Evolutionary conservation across 2,797 vertebrate species (phyloP), one percentile per base, ranked within the genome.

Genomic region (Pantherophis vulpinus): DNA sequence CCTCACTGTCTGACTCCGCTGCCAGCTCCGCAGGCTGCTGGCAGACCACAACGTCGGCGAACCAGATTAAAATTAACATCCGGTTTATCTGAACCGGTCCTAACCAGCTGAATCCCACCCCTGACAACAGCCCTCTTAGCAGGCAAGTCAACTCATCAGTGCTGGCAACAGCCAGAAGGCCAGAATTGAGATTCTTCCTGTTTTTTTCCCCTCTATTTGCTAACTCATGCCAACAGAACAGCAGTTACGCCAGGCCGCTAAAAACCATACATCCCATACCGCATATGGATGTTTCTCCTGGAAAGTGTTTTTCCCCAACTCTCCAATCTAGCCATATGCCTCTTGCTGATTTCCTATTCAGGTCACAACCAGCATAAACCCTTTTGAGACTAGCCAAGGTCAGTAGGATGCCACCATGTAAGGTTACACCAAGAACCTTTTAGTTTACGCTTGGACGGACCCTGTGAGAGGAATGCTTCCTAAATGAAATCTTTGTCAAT

Each of bases 401-500:
- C 74, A 47, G 37, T 47, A 12, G 10, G 4, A 83, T 47, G 74
- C 74, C 20, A 12, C 20, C 20, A 25, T 25, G 37, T 83, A 83
- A 23, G 37, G 20, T 25, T 47, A 47, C 37, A 83, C 37, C 74
- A 83, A 83, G 10, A 47, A 11, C 37, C 74, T 5, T 83, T 47
- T 47, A 5, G 32, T 88, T 56, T 89, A 90, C 94, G 92, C 60
- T 94, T 59, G 18, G 90, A 42, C 54, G 93, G 66, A 93, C 13
- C 66, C 16, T 70, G 14, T 9, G 51, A 70, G 54, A 93, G 51
- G 4, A 95, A 95, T 74, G 60, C 42, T 47, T 47, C 11, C 74
- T 11, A 95, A 95, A 94, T 91, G 4, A 96, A 74, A 94, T 83
- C 3, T 66, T 94, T 95, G 60, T 54, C 93, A 88, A 79, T 94